phyloP scores from a whole-genome alignment of 2,113 vertebrate genomes.

The Phaethon lepturus region DNA sequence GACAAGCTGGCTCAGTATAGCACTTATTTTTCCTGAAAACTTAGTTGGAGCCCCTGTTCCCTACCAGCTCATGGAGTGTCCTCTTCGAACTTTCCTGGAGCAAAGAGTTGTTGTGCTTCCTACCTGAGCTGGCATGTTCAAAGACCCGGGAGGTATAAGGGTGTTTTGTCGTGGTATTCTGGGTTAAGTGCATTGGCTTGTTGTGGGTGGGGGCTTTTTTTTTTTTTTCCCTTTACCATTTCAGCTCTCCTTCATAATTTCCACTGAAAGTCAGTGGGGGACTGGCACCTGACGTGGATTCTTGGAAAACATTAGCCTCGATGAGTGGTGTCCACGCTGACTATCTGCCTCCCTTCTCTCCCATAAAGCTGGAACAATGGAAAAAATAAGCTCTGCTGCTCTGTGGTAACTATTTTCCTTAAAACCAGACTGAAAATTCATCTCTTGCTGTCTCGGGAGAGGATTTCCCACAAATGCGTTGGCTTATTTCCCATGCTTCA shows the following conservation, averaged over 20 bases:
- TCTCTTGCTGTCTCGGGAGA: not conserved
- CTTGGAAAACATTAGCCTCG: not conserved
- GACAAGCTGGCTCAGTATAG: not conserved
- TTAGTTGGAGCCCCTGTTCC: not conserved
- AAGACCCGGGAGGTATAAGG: not conserved
- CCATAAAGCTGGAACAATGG: not conserved
- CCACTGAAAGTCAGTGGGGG: not conserved
- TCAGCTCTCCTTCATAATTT: too few species aligned
- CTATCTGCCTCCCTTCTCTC: not conserved
- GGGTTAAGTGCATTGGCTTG: not conserved
- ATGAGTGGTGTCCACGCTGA: not conserved
- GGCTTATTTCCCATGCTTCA: not conserved
- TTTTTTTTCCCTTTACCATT: too few species aligned
- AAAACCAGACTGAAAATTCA: not conserved
- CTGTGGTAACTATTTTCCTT: not conserved
- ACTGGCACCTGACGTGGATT: not conserved
- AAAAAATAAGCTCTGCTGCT: not conserved
- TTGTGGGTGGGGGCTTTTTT: not conserved
- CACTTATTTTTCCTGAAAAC: not conserved
- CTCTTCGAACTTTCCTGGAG: not conserved
- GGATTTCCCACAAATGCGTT: not conserved
- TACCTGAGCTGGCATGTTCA: not conserved
- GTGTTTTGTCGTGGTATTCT: not conserved
- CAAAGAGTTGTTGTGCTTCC: not conserved
- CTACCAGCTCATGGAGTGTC: not conserved